Conservation (phyloP, 2,888 invertebrate genomes). For the Scotopteryx bipunctaria region DNA sequence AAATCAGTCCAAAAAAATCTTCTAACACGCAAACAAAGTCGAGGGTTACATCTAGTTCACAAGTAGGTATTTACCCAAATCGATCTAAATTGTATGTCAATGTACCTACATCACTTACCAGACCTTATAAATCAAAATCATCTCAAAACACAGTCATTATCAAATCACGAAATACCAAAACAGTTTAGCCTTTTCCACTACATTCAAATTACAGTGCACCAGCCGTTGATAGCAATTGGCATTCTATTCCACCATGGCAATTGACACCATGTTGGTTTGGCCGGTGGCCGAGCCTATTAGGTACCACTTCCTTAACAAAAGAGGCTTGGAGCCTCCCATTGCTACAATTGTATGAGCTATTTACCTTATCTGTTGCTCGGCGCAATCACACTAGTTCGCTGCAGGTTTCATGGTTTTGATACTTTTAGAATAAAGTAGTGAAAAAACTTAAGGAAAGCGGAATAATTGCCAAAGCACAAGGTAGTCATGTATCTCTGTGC, state of each 20-base stretch:
- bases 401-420: slow-evolving; percentile 47
- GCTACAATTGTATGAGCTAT: slow-evolving; percentile 82
- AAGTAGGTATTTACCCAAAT: no score
- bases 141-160: slow-evolving; percentile 22
- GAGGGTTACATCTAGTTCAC: no score
- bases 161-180: slow-evolving; percentile 28
- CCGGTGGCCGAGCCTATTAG: slow-evolving; percentile 72
- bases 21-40: no score
- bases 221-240: slow-evolving; percentile 45
- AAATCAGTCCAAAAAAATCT: no score
- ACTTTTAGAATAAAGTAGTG: neutral
- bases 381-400: slow-evolving; percentile 74
- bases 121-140: neutral
- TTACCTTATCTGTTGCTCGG: slow-evolving; percentile 78
- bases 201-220: slow-evolving; percentile 59
- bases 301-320: slow-evolving; percentile 79
- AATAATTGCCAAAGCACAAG: neutral
- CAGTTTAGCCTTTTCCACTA: slow-evolving; percentile 59
- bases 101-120: no score
- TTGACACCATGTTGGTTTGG: slow-evolving; percentile 79
- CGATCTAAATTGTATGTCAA: no score
- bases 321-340: slow-evolving; percentile 73
- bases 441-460: no score
- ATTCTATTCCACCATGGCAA: slow-evolving; percentile 52
- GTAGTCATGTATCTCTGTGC: no score